A percentile compares a stretch with the other conserved stretches of the same genome.
phyloP scores from a whole-genome alignment of 2,888 invertebrate genomes.

The Seira sanloemensis region DNA sequence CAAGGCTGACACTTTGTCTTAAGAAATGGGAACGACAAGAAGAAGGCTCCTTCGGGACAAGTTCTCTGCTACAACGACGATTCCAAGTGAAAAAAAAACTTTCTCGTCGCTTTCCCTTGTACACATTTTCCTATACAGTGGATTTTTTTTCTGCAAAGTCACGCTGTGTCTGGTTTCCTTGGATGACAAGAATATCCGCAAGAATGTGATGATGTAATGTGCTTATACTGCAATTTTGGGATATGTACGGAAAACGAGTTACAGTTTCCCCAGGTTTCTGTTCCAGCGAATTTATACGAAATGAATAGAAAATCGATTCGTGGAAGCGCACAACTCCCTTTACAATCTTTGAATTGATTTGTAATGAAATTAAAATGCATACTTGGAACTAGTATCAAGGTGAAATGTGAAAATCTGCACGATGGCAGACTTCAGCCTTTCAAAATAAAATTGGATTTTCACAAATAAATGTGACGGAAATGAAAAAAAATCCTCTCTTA shows the following conservation, averaged over 20 bases:
- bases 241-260: background rate
- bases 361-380: background rate
- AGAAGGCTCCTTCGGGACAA: slow-evolving; percentile 53
- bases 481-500: background rate
- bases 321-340: too few relatives aligned
- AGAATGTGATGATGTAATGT: slow-evolving; percentile 15
- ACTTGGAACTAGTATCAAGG: background rate
- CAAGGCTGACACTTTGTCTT: slow-evolving; percentile 57
- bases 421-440: background rate
- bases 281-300: too few relatives aligned
- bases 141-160: background rate
- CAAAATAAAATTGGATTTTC: background rate
- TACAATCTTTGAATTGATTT: background rate
- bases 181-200: background rate
- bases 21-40: slow-evolving; percentile 55
- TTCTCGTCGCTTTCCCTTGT: background rate
- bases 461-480: background rate
- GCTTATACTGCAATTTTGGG: background rate
- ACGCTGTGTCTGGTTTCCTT: background rate
- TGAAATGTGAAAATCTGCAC: background rate
- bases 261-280: background rate
- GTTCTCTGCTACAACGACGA: slow-evolving; percentile 11
- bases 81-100: slow-evolving; percentile 18
- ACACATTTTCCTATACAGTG: slow-evolving; percentile 20
- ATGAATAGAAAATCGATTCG: background rate